Evolutionary conservation across 2,113 vertebrate species (phyloP).

Genomic region (Lampris incognitus): DNA sequence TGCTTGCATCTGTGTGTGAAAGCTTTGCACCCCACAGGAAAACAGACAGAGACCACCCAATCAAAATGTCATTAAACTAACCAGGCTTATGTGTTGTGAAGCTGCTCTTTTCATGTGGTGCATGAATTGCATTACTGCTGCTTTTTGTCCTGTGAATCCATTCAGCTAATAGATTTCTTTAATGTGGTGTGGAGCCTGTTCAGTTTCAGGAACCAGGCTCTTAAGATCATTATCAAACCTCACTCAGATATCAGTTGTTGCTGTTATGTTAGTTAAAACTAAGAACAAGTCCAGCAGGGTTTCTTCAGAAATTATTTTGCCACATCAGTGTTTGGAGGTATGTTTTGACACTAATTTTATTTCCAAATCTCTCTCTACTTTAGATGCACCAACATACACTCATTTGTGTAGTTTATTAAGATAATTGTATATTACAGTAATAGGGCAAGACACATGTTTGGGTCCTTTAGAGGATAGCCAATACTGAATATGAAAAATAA

Average conservation of each 20-base stretch:
- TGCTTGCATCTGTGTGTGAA: constrained; percentile 28
- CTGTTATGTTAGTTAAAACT: constrained; percentile 31
- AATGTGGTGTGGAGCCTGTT: constrained; percentile 47
- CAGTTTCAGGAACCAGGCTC: constrained; percentile 30
- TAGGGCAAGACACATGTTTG: too few relatives aligned
- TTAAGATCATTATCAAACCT: constrained; percentile 12
- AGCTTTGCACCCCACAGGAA: constrained; percentile 28
- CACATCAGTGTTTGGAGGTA: neutral
- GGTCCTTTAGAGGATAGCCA: too few relatives aligned
- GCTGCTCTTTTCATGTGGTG: constrained; percentile 61
- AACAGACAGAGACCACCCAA: constrained; percentile 60
- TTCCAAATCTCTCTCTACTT: neutral
- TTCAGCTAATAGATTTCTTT: constrained; percentile 37
- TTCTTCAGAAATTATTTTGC: neutral
- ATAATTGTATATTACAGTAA: too few relatives aligned
- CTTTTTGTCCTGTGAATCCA: constrained; percentile 47
- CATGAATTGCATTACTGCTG: constrained; percentile 38
- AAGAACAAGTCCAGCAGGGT: constrained; percentile 36
- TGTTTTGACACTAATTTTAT: neutral
- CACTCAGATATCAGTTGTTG: constrained; percentile 17
- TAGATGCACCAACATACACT: neutral
- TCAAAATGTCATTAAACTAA: constrained; percentile 59
- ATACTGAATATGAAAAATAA: too few relatives aligned
- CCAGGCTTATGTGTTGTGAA: constrained; percentile 34
- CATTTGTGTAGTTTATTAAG: neutral